Base-by-base conservation (phyloP, 2,888 invertebrate species). In the Drosophila acutilabella region DNA sequence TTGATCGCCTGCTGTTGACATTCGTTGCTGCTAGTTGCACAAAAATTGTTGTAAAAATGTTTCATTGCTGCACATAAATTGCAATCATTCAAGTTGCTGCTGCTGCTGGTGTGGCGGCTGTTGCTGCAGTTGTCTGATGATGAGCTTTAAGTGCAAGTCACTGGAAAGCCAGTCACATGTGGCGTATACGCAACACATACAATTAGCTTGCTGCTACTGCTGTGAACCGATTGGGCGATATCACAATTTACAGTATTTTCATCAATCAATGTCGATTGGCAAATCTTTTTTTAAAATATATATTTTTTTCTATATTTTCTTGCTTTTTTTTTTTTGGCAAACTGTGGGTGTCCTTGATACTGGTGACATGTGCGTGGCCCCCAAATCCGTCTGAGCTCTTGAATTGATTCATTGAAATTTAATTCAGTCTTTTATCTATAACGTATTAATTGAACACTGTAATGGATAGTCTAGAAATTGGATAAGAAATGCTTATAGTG, bases 1-100 rank as follows among this genome's bases (percentile, higher is more conserved):
- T 88, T 84, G 81, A 83, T 88, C 85, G 85, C 79, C 88, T 83
- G 81, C 64, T 71, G 89, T 72, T 81, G 85, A 88, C 89, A 89
- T 74, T 84, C 64, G 72, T 69, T 77, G 75, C 77, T 58, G 71
- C 67, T 77, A 75, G 80, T 78, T 80, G 77, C 65, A 71, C 59
- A 74, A 59, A 71, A 66, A 57, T 78, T 71, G 71, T 71, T 72
- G 62, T 66, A 62, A 78, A 78, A 79, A 71, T 81, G 79, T 85
- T 79, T 78, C 81, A 84, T 73, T 81, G 85, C 88, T 61, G 69
- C 77, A 80, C 73, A 80, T 82, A 76, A 83, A 83, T 74, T 82
- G 59, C 75, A 30, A 64, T 18, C 20, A 23, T 67, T 64, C 56
- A 67, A 61, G 47, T 56, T 40, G 40, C 8, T 38, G 44, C 14